Evolutionary conservation across 1,140 invertebrate species (phyloP), one percentile per base, ranked within the genome.

Genomic region (Drosophila watanabei): DNA sequence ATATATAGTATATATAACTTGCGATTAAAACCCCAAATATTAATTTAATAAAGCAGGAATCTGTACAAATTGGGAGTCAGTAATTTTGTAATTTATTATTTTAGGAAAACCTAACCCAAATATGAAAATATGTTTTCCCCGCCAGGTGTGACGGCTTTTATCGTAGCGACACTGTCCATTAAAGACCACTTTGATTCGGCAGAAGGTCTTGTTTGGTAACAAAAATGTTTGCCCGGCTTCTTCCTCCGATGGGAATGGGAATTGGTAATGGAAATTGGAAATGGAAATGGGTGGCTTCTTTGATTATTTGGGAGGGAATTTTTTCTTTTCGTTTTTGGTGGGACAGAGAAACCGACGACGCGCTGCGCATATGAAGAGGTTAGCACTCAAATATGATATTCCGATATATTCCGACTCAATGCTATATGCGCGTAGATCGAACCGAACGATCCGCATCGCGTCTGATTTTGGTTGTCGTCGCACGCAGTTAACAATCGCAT

Each of bases 401-500:
- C 20, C 18, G 2, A 52, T 52, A 52, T 18, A 51, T n/a, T n/a
- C 28, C 14, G 24, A 24, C 24, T 46, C 45, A 20, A 30, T 51
- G n/a, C 48, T 51, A 51, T 49, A 32, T 2, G 18, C 7, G 11
- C 8, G 2, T 56, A 61, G 75, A 77, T 60, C 51, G 60, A 13
- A 33, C 46, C 49, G 52, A 13, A 3, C 75, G 75, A 69, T 66
- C 63, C 73, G 45, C 49, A 51, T 54, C 11, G 75, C 72, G 72
- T 65, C 56, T 49, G 76, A 41, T 62, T 89, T 84, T 77, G 73
- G 81, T 80, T 82, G 79, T 84, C 80, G 81, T 65, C 81, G 56
- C 58, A 77, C 61, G 75, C 83, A 66, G 64, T 84, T 88, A 87
- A 88, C 82, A 86, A 86, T 86, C 75, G 79, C 83, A 82, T 86